Evolutionary conservation across 2,888 invertebrate genomes (phyloP).

Genomic region (Erynnis tages): DNA sequence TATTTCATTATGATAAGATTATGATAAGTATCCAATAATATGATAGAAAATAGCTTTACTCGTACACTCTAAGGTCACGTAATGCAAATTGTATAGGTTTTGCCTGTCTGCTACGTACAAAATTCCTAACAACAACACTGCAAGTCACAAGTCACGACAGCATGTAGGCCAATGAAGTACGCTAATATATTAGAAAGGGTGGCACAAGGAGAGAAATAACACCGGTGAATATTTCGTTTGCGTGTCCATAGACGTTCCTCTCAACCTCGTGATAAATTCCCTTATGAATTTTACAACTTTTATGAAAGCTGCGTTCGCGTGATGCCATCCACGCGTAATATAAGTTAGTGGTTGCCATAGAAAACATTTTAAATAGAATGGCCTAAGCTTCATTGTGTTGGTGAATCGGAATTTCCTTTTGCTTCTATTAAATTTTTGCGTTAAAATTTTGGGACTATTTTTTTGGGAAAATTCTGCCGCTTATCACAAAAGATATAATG

Average conservation of each 20-base stretch:
- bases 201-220: conserved; percentile 4
- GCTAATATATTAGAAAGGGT: neutral
- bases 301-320: conserved; percentile 45
- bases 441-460: too few relatives aligned
- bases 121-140: neutral
- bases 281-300: conserved; percentile 51
- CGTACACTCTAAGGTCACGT: too few relatives aligned
- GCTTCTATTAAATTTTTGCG: too few relatives aligned
- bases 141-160: neutral
- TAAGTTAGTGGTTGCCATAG: conserved; percentile 42
- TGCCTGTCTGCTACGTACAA: too few relatives aligned
- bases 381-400: too few relatives aligned
- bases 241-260: conserved; percentile 47
- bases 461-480: too few relatives aligned
- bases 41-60: too few relatives aligned
- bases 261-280: conserved; percentile 44
- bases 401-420: neutral
- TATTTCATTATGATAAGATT: too few relatives aligned
- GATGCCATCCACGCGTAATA: conserved; percentile 49
- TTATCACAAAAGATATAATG: too few relatives aligned
- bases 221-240: conserved; percentile 39
- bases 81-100: too few relatives aligned
- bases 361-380: conserved; percentile 43
- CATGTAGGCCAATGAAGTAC: neutral
- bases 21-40: too few relatives aligned